A percentile compares a stretch with the other conserved stretches of the same genome.
Conservation (phyloP, 2,888 invertebrate genomes). For the Limnephilus lunatus region DNA sequence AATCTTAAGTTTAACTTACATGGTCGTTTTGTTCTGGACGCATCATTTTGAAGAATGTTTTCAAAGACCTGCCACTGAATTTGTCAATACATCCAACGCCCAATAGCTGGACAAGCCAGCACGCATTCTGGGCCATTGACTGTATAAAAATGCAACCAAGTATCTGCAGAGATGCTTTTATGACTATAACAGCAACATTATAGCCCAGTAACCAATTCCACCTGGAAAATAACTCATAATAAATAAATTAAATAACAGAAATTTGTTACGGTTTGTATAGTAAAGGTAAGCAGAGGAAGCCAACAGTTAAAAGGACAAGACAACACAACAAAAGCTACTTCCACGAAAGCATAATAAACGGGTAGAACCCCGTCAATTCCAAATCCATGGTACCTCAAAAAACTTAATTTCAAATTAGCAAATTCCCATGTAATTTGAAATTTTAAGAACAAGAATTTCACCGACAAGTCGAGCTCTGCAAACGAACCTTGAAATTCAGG, state of each 20-base stretch:
- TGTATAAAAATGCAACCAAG: constrained; percentile 92
- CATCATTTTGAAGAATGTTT: constrained; percentile 71
- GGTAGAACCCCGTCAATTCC: too few relatives aligned
- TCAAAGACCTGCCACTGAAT: constrained; percentile 76
- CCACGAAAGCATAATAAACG: background rate
- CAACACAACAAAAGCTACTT: background rate
- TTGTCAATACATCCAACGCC: constrained; percentile 93
- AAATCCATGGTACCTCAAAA: too few relatives aligned
- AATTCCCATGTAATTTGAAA: too few relatives aligned
- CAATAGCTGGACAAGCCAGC: constrained; percentile 90
- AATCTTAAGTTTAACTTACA: constrained; percentile 19
- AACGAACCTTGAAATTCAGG: too few relatives aligned
- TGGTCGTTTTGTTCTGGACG: constrained; percentile 45
- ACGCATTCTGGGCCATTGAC: constrained; percentile 79
- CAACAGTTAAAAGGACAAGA: background rate
- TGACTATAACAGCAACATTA: constrained; percentile 91
- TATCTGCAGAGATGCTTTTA: constrained; percentile 92
- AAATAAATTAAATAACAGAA: background rate
- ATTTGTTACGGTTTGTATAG: background rate
- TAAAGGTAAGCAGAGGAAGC: background rate
- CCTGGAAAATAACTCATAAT: constrained; percentile 71
- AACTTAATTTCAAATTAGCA: too few relatives aligned
- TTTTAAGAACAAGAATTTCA: too few relatives aligned
- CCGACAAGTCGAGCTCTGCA: too few relatives aligned
- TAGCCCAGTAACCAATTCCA: constrained; percentile 95